phyloP scores from a whole-genome alignment of 2,113 vertebrate species.

The Castor canadensis region DNA sequence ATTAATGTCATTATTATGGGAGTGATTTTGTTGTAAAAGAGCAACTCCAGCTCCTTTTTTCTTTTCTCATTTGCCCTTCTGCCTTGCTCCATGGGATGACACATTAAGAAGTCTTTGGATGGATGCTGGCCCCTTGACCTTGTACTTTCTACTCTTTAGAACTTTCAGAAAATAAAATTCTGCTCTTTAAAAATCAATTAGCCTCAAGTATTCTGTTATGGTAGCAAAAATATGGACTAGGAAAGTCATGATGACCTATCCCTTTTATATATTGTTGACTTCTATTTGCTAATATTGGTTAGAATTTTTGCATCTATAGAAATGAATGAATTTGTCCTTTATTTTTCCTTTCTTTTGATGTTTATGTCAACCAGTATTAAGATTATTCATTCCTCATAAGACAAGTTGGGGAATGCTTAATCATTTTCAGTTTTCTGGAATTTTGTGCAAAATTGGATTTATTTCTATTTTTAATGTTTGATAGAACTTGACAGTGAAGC shows the following conservation, averaged over 20 bases:
- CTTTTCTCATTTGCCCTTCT: not conserved
- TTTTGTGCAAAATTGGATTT: constrained; percentile 12
- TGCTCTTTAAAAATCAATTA: not conserved
- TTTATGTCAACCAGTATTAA: not conserved
- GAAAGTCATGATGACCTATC: not conserved
- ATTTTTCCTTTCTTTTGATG: not conserved
- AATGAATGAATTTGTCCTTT: not conserved
- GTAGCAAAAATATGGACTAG: not conserved
- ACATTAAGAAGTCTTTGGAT: not conserved
- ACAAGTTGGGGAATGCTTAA: not conserved
- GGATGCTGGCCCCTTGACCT: not conserved
- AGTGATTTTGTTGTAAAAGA: not conserved
- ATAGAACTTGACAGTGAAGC: not conserved
- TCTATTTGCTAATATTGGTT: not conserved
- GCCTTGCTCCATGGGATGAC: not conserved
- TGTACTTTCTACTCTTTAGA: not conserved
- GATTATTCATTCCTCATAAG: not conserved
- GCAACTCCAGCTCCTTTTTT: not conserved
- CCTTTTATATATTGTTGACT: constrained; percentile 5
- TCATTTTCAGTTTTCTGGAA: constrained; percentile 41
- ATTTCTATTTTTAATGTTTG: constrained; percentile 20
- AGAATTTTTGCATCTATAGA: not conserved
- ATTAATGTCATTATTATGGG: not conserved
- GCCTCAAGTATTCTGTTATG: not conserved
- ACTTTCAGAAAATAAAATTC: not conserved